Evolutionary conservation across 2,113 vertebrate genomes (phyloP), one percentile per base, ranked within the genome.

Genomic region (Xiphophorus hellerii): DNA sequence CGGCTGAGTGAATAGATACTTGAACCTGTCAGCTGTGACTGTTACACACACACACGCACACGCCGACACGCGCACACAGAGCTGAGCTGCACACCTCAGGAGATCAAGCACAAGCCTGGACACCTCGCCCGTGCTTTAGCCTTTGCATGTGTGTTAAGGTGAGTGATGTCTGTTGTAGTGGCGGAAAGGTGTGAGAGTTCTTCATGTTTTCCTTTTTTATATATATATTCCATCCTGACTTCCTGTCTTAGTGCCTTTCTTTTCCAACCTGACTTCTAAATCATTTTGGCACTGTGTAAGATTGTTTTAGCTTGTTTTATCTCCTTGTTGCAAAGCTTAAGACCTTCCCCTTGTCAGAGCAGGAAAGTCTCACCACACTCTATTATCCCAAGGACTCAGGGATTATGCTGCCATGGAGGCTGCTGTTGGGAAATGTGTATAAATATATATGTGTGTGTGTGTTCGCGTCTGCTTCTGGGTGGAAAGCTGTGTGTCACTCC

Each of bases 11-110:
- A 86, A 87, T 82, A 92, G 91, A 93, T 92, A 88, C 92, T 91
- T 90, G 89, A 93, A 92, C 91, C 90, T 92, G 92, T 91, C 92
- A 92, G 88, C 88, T 83, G 88, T 86, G 84, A 92, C 88, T 92
- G 82, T 91, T 89, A 88, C 83, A 88, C 90, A 83, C 89, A 84
- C 88, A 84, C 84, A 79, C 85, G 71, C 31, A 71, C 83, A 82
- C 78, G 83, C 13, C 6, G 87, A 89, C 82, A 88, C 89, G 77
- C 89, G 7, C 82, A 80, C 78, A 87, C 10, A 58, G 7, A 58
- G 22, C 22, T n/a, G 51, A 58, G 51, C 80, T 17, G 63, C 71
- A 81, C 80, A 87, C 81, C 69, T 39, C 65, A 25, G 27, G 37
- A 71, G 15, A 29, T 42, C 54, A 39, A 33, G 31, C 83, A 74